Percentiles rank a stretch among this genome's conserved stretches.
phyloP scores from a whole-genome alignment of 2,113 vertebrate genomes.

The Rhadina sibilatrix region DNA sequence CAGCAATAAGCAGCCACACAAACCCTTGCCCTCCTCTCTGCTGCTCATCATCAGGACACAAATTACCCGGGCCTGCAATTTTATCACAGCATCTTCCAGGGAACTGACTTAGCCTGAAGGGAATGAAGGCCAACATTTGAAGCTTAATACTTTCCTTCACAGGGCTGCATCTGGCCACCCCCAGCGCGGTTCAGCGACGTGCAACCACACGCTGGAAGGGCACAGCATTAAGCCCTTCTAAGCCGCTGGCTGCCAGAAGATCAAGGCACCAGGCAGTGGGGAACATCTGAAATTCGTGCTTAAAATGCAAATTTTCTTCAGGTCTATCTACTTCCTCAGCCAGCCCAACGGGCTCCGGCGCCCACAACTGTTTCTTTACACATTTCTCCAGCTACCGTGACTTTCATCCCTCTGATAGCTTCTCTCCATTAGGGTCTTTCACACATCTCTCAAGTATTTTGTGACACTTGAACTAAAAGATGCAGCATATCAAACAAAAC shows the following conservation, averaged over 20 bases:
- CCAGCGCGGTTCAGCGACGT: rapidly evolving
- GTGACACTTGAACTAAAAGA: background rate
- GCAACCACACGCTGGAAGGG: background rate
- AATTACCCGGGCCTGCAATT: constrained; percentile 31
- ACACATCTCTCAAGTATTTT: background rate
- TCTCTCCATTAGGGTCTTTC: background rate
- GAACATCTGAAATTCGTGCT: background rate
- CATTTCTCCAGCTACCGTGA: background rate
- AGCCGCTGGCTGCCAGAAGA: background rate
- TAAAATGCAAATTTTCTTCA: background rate
- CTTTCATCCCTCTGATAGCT: background rate
- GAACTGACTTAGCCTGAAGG: background rate
- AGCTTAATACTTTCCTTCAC: background rate
- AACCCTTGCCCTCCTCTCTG: constrained; percentile 7
- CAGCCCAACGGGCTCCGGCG: background rate
- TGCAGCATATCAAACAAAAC: background rate
- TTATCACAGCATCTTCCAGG: constrained; percentile 18
- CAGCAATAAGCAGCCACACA: constrained; percentile 36
- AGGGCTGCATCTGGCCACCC: background rate
- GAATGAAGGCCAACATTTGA: background rate
- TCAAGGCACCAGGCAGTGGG: background rate
- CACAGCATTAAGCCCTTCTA: background rate
- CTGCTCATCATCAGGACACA: background rate
- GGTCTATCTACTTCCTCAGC: background rate
- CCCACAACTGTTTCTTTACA: background rate